Percentiles rank a stretch among this genome's conserved stretches.
Conservation (phyloP, 2,888 invertebrate genomes). For the Agonopterix heracliana region DNA sequence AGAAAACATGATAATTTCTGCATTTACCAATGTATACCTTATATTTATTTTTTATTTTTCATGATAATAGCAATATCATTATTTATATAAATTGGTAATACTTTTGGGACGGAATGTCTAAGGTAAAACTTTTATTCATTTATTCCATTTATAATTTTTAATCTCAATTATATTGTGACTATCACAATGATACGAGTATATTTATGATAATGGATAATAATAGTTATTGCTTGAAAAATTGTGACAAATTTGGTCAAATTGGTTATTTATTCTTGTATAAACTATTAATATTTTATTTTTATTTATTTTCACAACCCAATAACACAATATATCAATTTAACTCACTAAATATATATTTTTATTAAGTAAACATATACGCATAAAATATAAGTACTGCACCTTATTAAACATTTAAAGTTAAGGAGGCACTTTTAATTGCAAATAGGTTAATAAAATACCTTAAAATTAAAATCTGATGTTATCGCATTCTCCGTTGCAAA, state of each 20-base stretch:
- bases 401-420: no score
- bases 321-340: constrained; percentile 19
- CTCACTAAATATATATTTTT: neutral
- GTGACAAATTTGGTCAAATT: constrained; percentile 37
- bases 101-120: constrained; percentile 62
- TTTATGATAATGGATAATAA: neutral
- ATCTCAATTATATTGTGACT: neutral
- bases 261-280: constrained; percentile 7
- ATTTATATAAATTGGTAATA: constrained; percentile 49
- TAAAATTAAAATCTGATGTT: no score
- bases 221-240: constrained; percentile 19
- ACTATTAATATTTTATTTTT: constrained; percentile 11
- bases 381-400: no score
- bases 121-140: constrained; percentile 16
- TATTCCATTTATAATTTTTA: constrained; percentile 18
- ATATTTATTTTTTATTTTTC: no score
- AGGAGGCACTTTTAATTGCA: no score
- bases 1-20: constrained; percentile 23
- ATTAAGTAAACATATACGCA: no score
- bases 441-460: no score
- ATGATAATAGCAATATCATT: neutral
- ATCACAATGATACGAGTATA: constrained; percentile 6
- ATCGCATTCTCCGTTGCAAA: no score
- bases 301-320: constrained; percentile 49
- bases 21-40: constrained; percentile 1